phyloP scores from a whole-genome alignment of 37 sponge, comb jelly and placozoan genomes.

The Hormiphora californensis region DNA sequence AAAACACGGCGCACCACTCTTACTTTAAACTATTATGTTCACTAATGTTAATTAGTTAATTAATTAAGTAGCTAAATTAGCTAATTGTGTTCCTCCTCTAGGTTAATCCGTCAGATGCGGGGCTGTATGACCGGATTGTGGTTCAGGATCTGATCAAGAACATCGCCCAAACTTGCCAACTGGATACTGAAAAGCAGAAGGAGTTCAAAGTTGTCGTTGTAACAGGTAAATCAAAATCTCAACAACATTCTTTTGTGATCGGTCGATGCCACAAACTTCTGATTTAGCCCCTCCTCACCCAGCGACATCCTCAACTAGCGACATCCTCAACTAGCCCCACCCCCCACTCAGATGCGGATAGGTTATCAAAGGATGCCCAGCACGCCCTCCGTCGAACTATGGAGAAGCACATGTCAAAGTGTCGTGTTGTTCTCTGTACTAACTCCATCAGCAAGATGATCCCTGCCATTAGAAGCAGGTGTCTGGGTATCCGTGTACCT shows the following conservation, averaged over 20 bases:
- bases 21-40: background rate
- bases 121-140: constrained; percentile 85
- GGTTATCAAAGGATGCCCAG: constrained; percentile 89
- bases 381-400: constrained; percentile 95
- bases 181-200: constrained; percentile 66
- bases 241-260: no score
- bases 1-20: no score
- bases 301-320: background rate
- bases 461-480: constrained; percentile 87
- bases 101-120: constrained; percentile 73
- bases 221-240: constrained; percentile 10
- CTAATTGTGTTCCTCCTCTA: background rate
- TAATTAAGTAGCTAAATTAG: background rate
- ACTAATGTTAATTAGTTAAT: background rate
- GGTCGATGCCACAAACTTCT: no score
- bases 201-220: constrained; percentile 79
- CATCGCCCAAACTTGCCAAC: constrained; percentile 81
- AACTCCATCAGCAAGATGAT: constrained; percentile 97
- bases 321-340: background rate
- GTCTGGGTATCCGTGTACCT: constrained; percentile 82
- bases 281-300: no score
- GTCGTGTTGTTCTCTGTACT: constrained; percentile 93
- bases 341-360: constrained; percentile 64
- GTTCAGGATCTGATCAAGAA: constrained; percentile 88
- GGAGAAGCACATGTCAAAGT: constrained; percentile 94